phyloP scores from a whole-genome alignment of 1,140 invertebrate genomes.

The Amyelois transitella region DNA sequence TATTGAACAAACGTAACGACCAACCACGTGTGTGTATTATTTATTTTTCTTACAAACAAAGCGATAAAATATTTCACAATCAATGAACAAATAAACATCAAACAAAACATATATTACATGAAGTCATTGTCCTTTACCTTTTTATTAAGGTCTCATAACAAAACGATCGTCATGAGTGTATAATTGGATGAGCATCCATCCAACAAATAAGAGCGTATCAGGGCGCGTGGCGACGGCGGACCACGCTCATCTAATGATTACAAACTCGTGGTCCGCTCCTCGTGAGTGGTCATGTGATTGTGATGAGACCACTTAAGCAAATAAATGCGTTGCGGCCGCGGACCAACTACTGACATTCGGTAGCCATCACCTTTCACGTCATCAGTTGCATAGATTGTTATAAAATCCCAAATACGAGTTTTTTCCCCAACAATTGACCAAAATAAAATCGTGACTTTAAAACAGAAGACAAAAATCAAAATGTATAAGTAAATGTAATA shows the following conservation, averaged over 20 bases:
- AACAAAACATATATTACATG: neutral
- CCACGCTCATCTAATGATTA: constrained; percentile 42
- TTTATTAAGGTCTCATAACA: constrained; percentile 33
- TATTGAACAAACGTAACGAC: too few species aligned
- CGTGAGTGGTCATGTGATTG: constrained; percentile 68
- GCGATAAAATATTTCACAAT: too few species aligned
- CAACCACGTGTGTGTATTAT: too few species aligned
- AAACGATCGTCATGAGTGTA: constrained; percentile 19
- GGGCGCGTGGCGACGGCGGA: constrained; percentile 32
- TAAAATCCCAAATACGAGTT: too few species aligned
- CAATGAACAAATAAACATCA: neutral
- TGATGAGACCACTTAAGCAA: constrained; percentile 68
- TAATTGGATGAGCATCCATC: constrained; percentile 41
- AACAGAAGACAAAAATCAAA: too few species aligned
- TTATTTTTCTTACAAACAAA: too few species aligned
- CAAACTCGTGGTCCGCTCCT: constrained; percentile 56
- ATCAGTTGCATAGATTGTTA: constrained; percentile 5
- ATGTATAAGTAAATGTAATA: too few species aligned
- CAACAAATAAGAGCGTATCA: constrained; percentile 43
- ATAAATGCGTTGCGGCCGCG: constrained; percentile 45
- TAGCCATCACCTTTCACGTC: neutral
- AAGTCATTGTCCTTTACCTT: constrained; percentile 32
- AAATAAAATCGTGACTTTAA: too few species aligned
- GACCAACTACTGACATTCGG: constrained; percentile 39
- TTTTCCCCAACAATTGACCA: too few species aligned